Evolutionary conservation across 2,888 invertebrate species (phyloP), one percentile per base, ranked within the genome.

Genomic region (Mamestra brassicae): DNA sequence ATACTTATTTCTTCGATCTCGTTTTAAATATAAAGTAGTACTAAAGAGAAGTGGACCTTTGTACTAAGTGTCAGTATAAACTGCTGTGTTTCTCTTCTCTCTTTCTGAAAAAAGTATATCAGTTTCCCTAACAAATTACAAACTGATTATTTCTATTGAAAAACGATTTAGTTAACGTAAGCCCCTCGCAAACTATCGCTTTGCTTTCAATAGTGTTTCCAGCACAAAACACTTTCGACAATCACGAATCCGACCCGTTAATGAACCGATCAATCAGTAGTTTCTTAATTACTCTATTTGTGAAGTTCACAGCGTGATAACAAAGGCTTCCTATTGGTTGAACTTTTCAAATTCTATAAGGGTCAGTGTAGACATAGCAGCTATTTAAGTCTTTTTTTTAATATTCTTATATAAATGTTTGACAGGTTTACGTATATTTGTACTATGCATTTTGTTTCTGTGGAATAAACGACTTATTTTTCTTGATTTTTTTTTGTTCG

Each of bases 221-320:
- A 8, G 45, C 36, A 45, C n/a, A 55, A 68, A 60, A 60, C 4
- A 38, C 11, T 67, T 52, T 34, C n/a, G 13, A 38, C 15, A 11
- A 54, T 55, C 34, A 17, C 15, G 34, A 15, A 57, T 57, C 5
- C 17, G 50, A 47, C 13, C 38, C 50, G 36, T 13, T 65, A 75
- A 80, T 80, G 26, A 75, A 75, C 54, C 65, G 58, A 70, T 76
- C 50, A 76, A 71, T 71, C 47, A 54, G 52, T 26, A 58, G n/a
- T 45, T 64, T 60, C 36, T 57, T 54, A 36, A 67, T 75, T 63
- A 58, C 66, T 54, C 42, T 63, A 60, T 76, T 76, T 66, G 58
- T 58, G 34, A 63, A 79, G 38, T 63, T 66, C 58, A 42, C n/a
- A 45, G 38, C 10, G 52, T 17, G 52, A 34, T 54, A 57, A 36